Evolutionary conservation across 2,797 vertebrate species (phyloP).

Genomic region (Gypaetus barbatus): DNA sequence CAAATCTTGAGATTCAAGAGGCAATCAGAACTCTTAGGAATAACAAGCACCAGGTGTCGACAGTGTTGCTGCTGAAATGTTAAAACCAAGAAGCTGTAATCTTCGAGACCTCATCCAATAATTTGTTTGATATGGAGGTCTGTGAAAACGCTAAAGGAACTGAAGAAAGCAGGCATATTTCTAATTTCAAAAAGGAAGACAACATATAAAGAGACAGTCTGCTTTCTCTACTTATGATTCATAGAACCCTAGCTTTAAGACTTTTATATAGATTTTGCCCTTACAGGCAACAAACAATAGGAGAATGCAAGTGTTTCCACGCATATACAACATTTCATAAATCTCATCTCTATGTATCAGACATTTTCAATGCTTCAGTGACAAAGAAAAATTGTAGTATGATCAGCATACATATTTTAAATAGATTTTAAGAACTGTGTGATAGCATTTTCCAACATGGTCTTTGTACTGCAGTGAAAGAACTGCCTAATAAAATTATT

Average conservation of each 20-base stretch:
- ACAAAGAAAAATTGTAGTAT: not conserved
- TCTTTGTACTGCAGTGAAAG: not conserved
- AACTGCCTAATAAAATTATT: not conserved
- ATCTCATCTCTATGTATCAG: not conserved
- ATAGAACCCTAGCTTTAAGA: not conserved
- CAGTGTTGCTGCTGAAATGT: not conserved
- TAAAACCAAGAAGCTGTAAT: not conserved
- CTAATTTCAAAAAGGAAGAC: not conserved
- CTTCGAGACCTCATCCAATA: not conserved
- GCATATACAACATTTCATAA: not conserved
- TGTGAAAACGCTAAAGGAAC: not conserved
- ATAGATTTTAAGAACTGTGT: not conserved
- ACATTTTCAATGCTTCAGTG: constrained; percentile 13
- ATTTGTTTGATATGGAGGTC: not conserved
- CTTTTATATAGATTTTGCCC: not conserved
- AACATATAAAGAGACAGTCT: not conserved
- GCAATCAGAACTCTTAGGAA: constrained; percentile 21
- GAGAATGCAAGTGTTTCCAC: constrained; percentile 10
- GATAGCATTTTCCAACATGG: not conserved
- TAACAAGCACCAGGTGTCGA: constrained; percentile 36
- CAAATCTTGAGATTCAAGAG: constrained; percentile 39
- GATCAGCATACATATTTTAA: not conserved
- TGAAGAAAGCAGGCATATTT: not conserved
- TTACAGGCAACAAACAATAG: not conserved
- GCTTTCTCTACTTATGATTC: constrained; percentile 1